Base-by-base conservation (phyloP, 2,113 vertebrate genomes). In the Baryphthengus martii region DNA sequence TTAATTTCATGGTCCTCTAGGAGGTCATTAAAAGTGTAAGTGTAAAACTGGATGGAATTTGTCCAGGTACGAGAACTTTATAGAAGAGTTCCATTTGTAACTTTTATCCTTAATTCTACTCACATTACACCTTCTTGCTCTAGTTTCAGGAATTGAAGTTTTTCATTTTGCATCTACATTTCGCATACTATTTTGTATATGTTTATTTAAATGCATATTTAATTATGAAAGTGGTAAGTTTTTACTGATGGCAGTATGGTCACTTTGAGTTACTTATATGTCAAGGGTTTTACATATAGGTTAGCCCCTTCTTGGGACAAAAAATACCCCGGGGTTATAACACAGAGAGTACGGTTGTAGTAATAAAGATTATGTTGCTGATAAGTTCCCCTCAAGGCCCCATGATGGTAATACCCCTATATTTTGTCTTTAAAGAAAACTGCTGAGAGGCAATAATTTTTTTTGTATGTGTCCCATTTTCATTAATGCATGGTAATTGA, bases 401-500 rank as follows among this genome's bases (percentile, higher is more conserved):
- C 96, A 94, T 97, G 98, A 96, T 97, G 94, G 97, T 97, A 98
- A 98, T 98, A 98, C 96, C 95, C 97, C 95, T 97, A 96, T 98
- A 98, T 98, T 98, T 98, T 98, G 97, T 98, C 97, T 97, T 98
- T 97, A 97, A 98, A 98, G 98, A 98, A 98, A 98, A 98, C 97
- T 98, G 98, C 98, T 98, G 98, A 98, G 98, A 98, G 97, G 97
- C 98, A 98, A 97, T 98, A 97, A 97, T 97, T 98, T 98, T 98
- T 98, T 98, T 97, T 97, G 96, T 98, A 96, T 98, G 95, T 98
- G 97, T 98, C 97, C 98, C 98, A 98, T 98, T 98, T 98, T 98
- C 97, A 98, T 98, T 98, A 98, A 98, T 98, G 97, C 97, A 96
- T 97, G 97, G 97, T 98, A 98, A 98, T 98, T 98, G 98, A 98